These are phyloP conservation scores for Bagarius yarrelli DNA, from an alignment of 2,113 vertebrate genomes.

Conservation along the genomic window DNA sequence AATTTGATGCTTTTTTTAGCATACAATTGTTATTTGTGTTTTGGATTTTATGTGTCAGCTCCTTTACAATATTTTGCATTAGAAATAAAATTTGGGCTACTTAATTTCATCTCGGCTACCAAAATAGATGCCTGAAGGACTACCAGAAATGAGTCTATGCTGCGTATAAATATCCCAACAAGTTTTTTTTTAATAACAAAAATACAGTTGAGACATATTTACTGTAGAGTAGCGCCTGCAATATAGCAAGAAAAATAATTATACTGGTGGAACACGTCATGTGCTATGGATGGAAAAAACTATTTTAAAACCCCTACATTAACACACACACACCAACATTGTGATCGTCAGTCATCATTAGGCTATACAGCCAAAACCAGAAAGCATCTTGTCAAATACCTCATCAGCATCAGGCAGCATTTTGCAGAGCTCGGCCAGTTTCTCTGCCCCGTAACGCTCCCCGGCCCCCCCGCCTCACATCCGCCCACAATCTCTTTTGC, in stretches of 20 bases:
- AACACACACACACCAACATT: background rate
- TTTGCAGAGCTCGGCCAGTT: constrained; percentile 74
- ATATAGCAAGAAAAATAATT: background rate
- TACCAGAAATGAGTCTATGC: background rate
- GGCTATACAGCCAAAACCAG: constrained; percentile 15
- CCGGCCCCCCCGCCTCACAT: constrained; percentile 69
- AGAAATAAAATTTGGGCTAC: no score
- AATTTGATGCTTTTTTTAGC: no score
- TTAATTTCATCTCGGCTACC: no score
- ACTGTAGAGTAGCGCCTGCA: background rate
- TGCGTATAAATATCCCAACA: background rate
- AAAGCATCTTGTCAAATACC: constrained; percentile 47
- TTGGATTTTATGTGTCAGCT: no score
- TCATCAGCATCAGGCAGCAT: constrained; percentile 74
- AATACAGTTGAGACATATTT: background rate
- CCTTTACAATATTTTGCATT: no score
- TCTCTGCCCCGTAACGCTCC: constrained; percentile 72
- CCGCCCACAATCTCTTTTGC: constrained; percentile 72
- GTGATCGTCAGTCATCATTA: background rate
- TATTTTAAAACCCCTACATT: background rate
- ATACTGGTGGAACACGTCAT: background rate
- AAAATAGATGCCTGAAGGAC: no score
- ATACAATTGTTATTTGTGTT: no score
- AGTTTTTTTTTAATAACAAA: background rate
- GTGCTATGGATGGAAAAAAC: background rate